phyloP scores from a whole-genome alignment of 2,113 vertebrate species.

The Anarrhichthys ocellatus region DNA sequence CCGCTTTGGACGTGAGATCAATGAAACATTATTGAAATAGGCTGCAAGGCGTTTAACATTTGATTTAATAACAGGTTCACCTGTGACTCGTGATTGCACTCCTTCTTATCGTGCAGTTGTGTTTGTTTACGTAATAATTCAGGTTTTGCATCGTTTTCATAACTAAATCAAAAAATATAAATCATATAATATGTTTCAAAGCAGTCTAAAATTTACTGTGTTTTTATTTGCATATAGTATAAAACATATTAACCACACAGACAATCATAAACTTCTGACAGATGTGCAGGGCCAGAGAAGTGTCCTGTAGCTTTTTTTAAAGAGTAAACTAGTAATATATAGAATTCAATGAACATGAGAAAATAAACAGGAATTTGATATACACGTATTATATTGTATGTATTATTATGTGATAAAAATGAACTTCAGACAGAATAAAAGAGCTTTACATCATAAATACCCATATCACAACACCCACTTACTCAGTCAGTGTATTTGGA shows the following conservation, averaged over 20 bases:
- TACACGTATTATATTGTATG: neutral
- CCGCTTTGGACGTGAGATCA: neutral
- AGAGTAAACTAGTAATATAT: no score
- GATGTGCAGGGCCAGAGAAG: no score
- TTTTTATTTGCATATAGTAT: neutral
- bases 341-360: neutral
- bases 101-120: neutral
- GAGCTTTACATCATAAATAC: no score
- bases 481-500: neutral
- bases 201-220: neutral
- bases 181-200: neutral
- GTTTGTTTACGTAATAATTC: neutral
- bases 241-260: neutral
- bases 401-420: neutral
- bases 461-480: neutral
- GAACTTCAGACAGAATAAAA: neutral
- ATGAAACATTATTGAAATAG: neutral
- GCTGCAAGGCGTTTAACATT: neutral
- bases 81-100: neutral
- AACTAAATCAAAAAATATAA: neutral
- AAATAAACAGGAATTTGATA: neutral
- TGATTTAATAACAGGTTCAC: neutral
- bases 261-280: no score
- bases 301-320: no score
- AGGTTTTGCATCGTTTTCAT: neutral